Base-by-base conservation (phyloP, 2,888 invertebrate species). In the Andrena fulva region DNA sequence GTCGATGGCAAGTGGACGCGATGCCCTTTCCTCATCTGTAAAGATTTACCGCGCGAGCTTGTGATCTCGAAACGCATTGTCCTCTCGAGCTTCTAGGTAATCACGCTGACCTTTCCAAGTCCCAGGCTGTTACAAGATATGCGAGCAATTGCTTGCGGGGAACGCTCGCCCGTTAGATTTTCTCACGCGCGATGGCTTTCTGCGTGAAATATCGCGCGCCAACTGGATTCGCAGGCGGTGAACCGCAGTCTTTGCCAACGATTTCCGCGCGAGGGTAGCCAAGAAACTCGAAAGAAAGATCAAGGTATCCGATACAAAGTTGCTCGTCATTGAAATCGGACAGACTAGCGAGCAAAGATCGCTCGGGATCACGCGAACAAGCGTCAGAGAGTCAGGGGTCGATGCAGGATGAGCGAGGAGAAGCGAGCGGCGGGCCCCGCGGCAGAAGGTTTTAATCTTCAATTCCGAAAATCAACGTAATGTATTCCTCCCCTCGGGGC, bases 391-490 rank as follows among this genome's bases (percentile, higher is more conserved):
- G 50, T 29, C 31, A 12, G 42, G 20, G 69, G 10, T 42, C 35
- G 20, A 70, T 29, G 27, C 52, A 68, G 52, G 56, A 75, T 78
- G 73, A 77, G 59, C 63, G 62, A 35, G 72, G 20, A 29, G 78
- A 48, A 60, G 24, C 54, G 24, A 33, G 50, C 24, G 54, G 42
- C 8, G 50, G 70, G 50, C 59, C 85, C 81, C 78, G 76, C 75
- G 88, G 88, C 88, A 77, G 85, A 85, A 80, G 83, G 87, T 85
- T 88, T 88, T 88, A 85, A 88, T 88, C 88, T 85, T 75, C 85
- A 72, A 88, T 91, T 91, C 91, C 87, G 89, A 91, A 91, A 91
- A 91, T 91, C 89, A 90, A 91, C 88, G 87, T 91, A 90, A 91
- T 90, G 88, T 90, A 91, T 91, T 91, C 89, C 87, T 75, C 85